Conservation (phyloP, 2,797 vertebrate genomes). For the Tolypeutes matacus region DNA sequence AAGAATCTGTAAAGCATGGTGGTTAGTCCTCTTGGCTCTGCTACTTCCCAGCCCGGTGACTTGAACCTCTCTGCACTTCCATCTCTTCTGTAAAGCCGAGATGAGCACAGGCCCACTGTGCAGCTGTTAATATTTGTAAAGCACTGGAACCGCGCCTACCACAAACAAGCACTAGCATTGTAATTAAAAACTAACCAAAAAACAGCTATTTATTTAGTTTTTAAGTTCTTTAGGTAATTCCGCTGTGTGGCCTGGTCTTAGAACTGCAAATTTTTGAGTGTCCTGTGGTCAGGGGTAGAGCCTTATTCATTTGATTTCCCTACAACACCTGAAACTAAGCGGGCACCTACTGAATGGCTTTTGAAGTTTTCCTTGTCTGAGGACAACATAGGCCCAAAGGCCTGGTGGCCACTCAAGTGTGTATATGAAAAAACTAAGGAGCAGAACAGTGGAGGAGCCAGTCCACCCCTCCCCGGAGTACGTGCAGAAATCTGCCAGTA, state of each 20-base stretch:
- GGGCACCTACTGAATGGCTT: not conserved
- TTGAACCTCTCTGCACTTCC: not conserved
- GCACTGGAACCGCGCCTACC: not conserved
- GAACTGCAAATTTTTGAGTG: not conserved
- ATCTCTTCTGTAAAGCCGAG: not conserved
- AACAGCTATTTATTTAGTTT: not conserved
- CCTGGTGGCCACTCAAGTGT: not conserved
- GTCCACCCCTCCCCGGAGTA: not conserved
- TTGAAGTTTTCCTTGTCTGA: not conserved
- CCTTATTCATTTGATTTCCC: not conserved
- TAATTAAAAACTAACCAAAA: not conserved
- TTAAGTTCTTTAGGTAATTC: not conserved
- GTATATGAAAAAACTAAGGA: not conserved
- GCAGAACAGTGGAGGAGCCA: not conserved
- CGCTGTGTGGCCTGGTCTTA: not conserved
- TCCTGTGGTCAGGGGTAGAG: not conserved
- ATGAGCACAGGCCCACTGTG: not conserved
- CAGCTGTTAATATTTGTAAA: not conserved
- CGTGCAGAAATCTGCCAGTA: not conserved
- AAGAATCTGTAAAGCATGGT: not conserved
- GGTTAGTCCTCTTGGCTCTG: not conserved
- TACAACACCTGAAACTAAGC: not conserved
- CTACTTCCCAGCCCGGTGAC: not conserved
- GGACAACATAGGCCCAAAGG: not conserved
- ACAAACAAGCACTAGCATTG: not conserved